phyloP scores from a whole-genome alignment of 1,140 invertebrate genomes.

The Akabosia matsudoensis region DNA sequence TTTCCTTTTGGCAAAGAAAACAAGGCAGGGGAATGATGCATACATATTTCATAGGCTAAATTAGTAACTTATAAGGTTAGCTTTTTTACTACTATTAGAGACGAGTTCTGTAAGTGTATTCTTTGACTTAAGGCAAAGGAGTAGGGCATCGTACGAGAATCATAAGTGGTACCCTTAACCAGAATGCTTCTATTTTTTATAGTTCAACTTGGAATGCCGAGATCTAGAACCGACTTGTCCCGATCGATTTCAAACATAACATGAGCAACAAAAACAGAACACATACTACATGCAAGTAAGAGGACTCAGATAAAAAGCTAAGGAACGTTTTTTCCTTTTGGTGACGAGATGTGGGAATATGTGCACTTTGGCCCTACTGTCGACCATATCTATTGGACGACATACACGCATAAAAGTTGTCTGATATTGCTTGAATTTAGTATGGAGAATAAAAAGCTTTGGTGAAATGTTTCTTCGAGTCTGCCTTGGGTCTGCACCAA shows the following conservation, averaged over 20 bases:
- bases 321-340: not conserved
- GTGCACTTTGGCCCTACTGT: not conserved
- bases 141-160: not conserved
- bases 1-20: too few species aligned
- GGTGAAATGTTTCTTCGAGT: not conserved
- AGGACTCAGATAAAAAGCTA: not conserved
- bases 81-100: too few species aligned
- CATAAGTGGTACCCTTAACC: not conserved
- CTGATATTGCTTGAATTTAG: too few species aligned
- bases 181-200: not conserved
- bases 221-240: not conserved
- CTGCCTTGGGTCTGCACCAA: not conserved
- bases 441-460: too few species aligned
- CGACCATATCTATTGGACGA: too few species aligned
- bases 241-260: conserved; percentile 20
- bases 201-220: not conserved
- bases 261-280: not conserved
- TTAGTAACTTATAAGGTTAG: too few species aligned
- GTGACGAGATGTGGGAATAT: not conserved
- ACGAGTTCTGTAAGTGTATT: too few species aligned
- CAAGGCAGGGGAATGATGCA: too few species aligned
- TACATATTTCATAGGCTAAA: too few species aligned
- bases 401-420: too few species aligned
- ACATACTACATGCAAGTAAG: not conserved
- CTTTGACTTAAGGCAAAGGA: too few species aligned